Evolutionary conservation across 2,113 vertebrate species (phyloP), one percentile per base, ranked within the genome.

Genomic region (Peromyscus californicus): DNA sequence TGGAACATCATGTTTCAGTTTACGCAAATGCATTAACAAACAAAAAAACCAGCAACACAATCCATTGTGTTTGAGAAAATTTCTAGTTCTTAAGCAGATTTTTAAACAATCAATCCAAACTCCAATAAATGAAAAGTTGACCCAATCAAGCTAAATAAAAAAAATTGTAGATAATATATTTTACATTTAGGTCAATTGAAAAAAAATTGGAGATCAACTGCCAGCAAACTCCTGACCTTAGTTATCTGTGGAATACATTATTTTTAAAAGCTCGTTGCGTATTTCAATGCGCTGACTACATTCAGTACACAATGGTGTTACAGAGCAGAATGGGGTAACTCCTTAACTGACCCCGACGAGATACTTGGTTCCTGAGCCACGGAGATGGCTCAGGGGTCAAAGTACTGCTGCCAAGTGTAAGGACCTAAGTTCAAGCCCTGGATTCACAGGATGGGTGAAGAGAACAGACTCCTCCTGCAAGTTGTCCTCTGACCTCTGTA

Each of bases 71-170:
- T 57, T 89, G 51, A 91, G 76, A 95, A 93, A 93, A 31, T 61
- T 80, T 97, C n/a, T 29, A 76, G 5, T 79, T 96, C 45, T 82
- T 91, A 88, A 85, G 39, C 45, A 69, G 67, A 54, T 91, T 92
- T 95, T 83, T 76, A 7, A 92, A 95, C 82, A 22, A 89, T 94
- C 31, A 83, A 69, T 91, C 93, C 15, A 67, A 93, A 80, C 3
- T 95, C 17, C 12, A 91, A 95, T 74, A 63, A 70, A 74, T 39
- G 89, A 90, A 89, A 93, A 29, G 16, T 57, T 95, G 65, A 94
- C 22, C 24, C 51, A 12, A 80, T 85, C 39, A 80, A 95, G 16
- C 80, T 80, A 97, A 92, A 95, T 3, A 93, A 45, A 97, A 92
- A 95, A 5, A 93, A 45, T 72, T 80, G 59, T 96, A 24, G 74